Percentiles rank a stretch among this genome's conserved stretches.
phyloP scores from a whole-genome alignment of 2,888 invertebrate species.

The Miltochrista miniata region DNA sequence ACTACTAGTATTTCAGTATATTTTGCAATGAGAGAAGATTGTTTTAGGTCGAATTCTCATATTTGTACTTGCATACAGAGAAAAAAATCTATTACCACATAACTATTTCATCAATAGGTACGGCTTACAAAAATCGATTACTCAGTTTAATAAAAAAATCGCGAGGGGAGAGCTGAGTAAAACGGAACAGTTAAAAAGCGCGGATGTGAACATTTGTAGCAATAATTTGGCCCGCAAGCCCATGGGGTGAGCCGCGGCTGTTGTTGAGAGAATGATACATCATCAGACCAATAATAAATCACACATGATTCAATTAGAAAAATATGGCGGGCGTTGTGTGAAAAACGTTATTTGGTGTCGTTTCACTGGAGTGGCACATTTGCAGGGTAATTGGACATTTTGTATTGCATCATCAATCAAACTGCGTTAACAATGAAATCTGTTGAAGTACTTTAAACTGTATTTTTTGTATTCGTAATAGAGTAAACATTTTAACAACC shows the following conservation, averaged over 20 bases:
- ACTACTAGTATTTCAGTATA: too few relatives aligned
- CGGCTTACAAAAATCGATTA: constrained; percentile 55
- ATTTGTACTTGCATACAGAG: too few relatives aligned
- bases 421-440: constrained; percentile 62
- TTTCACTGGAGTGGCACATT: constrained; percentile 56
- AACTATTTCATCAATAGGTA: constrained; percentile 50
- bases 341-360: constrained; percentile 68
- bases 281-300: constrained; percentile 83
- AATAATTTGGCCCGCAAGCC: constrained; percentile 77
- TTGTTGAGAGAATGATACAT: constrained; percentile 83
- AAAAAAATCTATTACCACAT: constrained; percentile 2
- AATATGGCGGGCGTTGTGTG: constrained; percentile 64
- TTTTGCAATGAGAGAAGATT: too few relatives aligned
- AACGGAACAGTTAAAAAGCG: constrained; percentile 70
- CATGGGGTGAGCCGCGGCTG: constrained; percentile 78
- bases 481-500: too few relatives aligned
- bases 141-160: constrained; percentile 68
- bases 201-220: constrained; percentile 79
- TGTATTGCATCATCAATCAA: constrained; percentile 79
- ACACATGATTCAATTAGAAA: constrained; percentile 83
- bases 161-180: constrained; percentile 57
- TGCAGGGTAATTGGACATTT: constrained; percentile 75
- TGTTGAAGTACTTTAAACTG: constrained; percentile 30
- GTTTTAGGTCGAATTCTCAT: too few relatives aligned
- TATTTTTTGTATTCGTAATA: constrained; percentile 5